Conservation (phyloP, 1,140 invertebrate species). For the Meteorus sp. region DNA sequence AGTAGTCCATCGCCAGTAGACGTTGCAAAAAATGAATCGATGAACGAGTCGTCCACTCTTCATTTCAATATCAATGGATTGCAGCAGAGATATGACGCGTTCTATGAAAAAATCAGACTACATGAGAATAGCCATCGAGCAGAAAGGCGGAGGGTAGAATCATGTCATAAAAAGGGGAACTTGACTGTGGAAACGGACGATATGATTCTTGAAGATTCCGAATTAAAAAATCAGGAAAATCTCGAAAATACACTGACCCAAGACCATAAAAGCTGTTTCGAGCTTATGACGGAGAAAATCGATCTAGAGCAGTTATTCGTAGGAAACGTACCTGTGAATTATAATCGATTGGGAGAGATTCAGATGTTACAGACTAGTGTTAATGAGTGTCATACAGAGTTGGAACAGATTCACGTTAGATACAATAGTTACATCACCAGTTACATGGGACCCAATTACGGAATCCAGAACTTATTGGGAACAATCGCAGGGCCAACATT, state of each 20-base stretch:
- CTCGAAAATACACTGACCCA: constrained; percentile 8
- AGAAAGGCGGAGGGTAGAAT: too few relatives aligned
- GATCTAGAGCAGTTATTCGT: constrained; percentile 21
- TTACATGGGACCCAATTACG: too few relatives aligned
- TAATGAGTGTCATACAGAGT: too few relatives aligned
- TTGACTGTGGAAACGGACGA: neutral
- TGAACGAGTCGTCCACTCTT: neutral
- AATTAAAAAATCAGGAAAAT: constrained; percentile 14
- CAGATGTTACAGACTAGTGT: neutral
- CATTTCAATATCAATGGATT: neutral
- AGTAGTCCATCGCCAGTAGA: neutral
- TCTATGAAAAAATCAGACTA: neutral
- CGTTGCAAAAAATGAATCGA: neutral
- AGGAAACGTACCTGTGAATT: constrained; percentile 24
- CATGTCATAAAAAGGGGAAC: too few relatives aligned
- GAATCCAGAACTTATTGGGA: too few relatives aligned
- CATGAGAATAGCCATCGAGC: neutral
- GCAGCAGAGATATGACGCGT: too few relatives aligned
- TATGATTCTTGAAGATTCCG: constrained; percentile 1
- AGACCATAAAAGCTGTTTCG: constrained; percentile 9
- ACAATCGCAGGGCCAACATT: too few relatives aligned
- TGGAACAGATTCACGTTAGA: too few relatives aligned
- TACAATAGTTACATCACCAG: too few relatives aligned
- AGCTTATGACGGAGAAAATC: neutral
- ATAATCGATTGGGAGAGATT: constrained; percentile 27